These are phyloP conservation scores for Orthonevra nobilis DNA, from an alignment of 2,888 invertebrate genomes.

Conservation along the genomic window DNA sequence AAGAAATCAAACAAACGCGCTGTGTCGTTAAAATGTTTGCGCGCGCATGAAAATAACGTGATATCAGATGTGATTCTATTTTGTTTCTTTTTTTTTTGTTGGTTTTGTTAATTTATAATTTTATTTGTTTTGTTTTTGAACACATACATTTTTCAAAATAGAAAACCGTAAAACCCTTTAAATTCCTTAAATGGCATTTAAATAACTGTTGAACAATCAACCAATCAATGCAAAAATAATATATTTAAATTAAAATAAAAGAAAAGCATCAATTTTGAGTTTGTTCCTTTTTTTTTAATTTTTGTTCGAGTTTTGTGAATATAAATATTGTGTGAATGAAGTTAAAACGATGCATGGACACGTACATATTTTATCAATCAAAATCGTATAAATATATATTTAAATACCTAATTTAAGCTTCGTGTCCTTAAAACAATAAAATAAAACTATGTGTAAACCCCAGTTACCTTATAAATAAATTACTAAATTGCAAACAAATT, in stretches of 20 bases:
- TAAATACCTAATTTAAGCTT: conserved; percentile 48
- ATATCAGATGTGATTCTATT: conserved; percentile 65
- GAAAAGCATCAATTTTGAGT: neutral
- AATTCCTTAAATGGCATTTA: conserved; percentile 70
- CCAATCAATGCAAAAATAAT: conserved; percentile 59
- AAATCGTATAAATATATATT: conserved; percentile 48
- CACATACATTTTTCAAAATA: neutral
- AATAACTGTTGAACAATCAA: conserved; percentile 36
- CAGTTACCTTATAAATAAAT: conserved; percentile 43
- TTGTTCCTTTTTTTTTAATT: conserved; percentile 21
- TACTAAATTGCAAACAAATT: neutral
- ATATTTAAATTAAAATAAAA: conserved; percentile 11
- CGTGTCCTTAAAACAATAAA: conserved; percentile 16
- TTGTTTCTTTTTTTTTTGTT: conserved; percentile 35
- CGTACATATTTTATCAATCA: neutral
- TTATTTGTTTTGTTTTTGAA: neutral
- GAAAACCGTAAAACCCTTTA: conserved; percentile 37
- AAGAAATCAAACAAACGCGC: conserved; percentile 32
- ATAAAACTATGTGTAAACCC: conserved; percentile 35
- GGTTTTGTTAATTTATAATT: conserved; percentile 18
- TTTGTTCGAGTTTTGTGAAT: conserved; percentile 5
- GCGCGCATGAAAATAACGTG: conserved; percentile 61
- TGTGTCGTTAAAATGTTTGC: conserved; percentile 41
- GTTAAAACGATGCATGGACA: conserved; percentile 35
- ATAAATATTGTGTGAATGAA: conserved; percentile 37